Evolutionary conservation across 2,797 vertebrate genomes (phyloP).

Genomic region (Halcyon leucocephala): DNA sequence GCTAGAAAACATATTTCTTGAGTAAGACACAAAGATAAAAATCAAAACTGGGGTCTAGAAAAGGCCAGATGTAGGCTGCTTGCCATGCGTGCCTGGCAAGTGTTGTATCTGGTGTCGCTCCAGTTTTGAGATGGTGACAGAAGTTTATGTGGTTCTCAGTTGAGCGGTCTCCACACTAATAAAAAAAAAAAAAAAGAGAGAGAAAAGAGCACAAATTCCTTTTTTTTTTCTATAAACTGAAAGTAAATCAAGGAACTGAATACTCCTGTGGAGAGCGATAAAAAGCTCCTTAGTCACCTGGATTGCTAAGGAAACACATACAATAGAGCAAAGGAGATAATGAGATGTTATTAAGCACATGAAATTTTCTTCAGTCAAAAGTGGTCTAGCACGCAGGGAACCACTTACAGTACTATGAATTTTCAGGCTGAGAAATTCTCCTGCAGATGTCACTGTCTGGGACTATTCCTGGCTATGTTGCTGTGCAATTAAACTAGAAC

Average conservation of each 20-base stretch:
- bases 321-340: background rate
- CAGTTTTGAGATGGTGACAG: background rate
- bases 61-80: background rate
- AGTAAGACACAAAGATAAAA: background rate
- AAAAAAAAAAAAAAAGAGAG: too few relatives aligned
- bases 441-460: background rate
- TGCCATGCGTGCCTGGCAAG: background rate
- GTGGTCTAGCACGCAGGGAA: background rate
- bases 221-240: background rate
- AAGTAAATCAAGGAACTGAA: background rate
- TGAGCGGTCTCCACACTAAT: background rate
- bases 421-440: slow-evolving; percentile 24
- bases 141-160: background rate
- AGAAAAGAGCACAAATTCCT: background rate
- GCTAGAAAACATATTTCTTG: background rate
- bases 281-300: background rate
- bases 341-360: background rate
- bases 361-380: slow-evolving; percentile 6
- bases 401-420: background rate
- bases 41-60: background rate
- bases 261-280: background rate
- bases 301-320: background rate
- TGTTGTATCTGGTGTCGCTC: background rate
- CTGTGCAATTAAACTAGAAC: slow-evolving; percentile 25
- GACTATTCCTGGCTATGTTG: slow-evolving; percentile 23